phyloP scores from a whole-genome alignment of 2,888 invertebrate species.

The Junonia oenone region DNA sequence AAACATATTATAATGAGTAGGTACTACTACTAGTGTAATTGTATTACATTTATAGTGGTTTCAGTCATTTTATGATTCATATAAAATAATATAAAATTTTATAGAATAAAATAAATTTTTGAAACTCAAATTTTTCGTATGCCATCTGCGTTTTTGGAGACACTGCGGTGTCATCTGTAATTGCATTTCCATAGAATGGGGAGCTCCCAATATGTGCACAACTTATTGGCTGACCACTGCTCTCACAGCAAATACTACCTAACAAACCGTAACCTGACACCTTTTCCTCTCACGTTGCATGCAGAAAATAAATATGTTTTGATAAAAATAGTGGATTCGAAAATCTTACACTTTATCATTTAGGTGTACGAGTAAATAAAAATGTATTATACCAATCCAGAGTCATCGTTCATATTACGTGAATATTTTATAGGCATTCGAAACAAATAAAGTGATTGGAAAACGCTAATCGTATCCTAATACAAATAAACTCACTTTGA shows the following conservation, averaged over 20 bases:
- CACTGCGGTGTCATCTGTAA: slow-evolving; percentile 40
- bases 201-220: slow-evolving; percentile 51
- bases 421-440: too few species aligned
- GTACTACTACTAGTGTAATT: too few species aligned
- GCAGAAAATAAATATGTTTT: background rate
- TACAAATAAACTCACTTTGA: background rate
- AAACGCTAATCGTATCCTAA: background rate
- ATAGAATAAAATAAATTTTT: too few species aligned
- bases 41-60: too few species aligned
- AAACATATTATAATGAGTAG: too few species aligned
- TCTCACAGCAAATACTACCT: slow-evolving; percentile 52
- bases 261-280: slow-evolving; percentile 63
- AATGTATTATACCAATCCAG: too few species aligned
- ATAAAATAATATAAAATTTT: too few species aligned
- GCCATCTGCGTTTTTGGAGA: slow-evolving; percentile 36
- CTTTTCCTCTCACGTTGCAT: slow-evolving; percentile 24
- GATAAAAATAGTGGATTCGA: too few species aligned
- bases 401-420: too few species aligned
- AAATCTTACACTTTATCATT: too few species aligned
- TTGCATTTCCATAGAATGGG: slow-evolving; percentile 51
- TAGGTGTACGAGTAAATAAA: too few species aligned
- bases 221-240: slow-evolving; percentile 59
- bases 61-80: too few species aligned
- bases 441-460: background rate
- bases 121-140: slow-evolving; percentile 26